Evolutionary conservation across 2,888 invertebrate genomes (phyloP), one percentile per base, ranked within the genome.

Genomic region (Gibbula magus): DNA sequence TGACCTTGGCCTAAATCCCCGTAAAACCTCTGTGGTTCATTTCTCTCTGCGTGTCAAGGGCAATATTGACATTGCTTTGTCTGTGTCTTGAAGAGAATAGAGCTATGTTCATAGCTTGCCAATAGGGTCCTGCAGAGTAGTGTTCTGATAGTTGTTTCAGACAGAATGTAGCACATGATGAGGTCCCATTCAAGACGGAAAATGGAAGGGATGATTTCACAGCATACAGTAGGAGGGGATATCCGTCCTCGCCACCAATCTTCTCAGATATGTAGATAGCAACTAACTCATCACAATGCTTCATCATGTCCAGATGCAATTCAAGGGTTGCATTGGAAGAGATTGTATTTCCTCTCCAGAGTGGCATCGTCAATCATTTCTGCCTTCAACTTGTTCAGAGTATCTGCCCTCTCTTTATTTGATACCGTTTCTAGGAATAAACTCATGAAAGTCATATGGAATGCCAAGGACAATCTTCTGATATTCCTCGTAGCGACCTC

Each of bases 281-380:
- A 25, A 73, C 75, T 20, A 80, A 54, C 22, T 77, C 77, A 80
- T 80, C 74, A 66, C 77, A 77, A 52, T 80, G 80, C 1, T 16
- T 54, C 77, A 80, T 70, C 77, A 80, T 80, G 20, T 80, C 77
- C 4, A 45, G 39, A 73, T 80, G 80, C 4, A 80, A 25, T 35
- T 45, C 29, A 77, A 80, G 73, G 56, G 77, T 80, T 4, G 61
- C 22, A 61, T 61, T 61, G 2, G 22, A 61, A 61, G 2, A 2
- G 22, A 61, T 61, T 2, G 22, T 61, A 29, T 16, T 22, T 61
- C 7, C 4, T 25, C 2, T 13, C 13, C 13, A 16, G 25, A 2
- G 13, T 25, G 2, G 13, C 22, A 61, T n/a, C 29, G 7, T 20
- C 20, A 13, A 5, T 61, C 1, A 16, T 8, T 8, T 13, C 29